Evolutionary conservation across 2,888 invertebrate genomes (phyloP), one percentile per base, ranked within the genome.

Genomic region (Argyresthia goedartella): DNA sequence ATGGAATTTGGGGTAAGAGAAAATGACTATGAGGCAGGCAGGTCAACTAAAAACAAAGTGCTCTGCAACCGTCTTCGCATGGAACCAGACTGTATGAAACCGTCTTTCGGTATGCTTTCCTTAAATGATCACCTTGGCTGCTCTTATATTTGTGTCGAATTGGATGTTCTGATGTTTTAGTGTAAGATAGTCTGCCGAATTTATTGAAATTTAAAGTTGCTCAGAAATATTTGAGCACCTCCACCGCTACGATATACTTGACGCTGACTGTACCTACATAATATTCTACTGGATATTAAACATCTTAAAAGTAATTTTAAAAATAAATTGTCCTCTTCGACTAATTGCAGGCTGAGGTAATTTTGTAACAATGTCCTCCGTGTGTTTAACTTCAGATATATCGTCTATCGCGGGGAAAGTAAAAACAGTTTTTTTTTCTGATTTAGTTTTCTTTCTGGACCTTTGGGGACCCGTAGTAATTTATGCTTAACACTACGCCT

Each of bases 301-400:
- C 52, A 45, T 50, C 50, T 55, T 53, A 55, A 54, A 55, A 41
- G 49, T 49, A 49, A 55, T 55, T 52, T 53, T 55, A 52, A 55
- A 55, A 55, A 44, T 54, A 33, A 54, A 42, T 42, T 52, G 54
- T 39, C 54, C 52, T 54, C 54, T 54, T 54, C 54, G 49, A 42
- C 54, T 50, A 54, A 52, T 54, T 51, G 45, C 45, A 53, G 51
- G 55, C 36, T 53, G 47, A 52, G 53, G 15, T 51, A 53, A 52
- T 54, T 25, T 54, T 46, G 49, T 52, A 35, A 52, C 48, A 49
- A 54, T 47, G 48, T 54, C 54, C 35, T 54, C 54, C 10, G 42
- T 52, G 50, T 54, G 50, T 50, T 52, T 52, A 13, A 54, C 50
- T 50, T 52, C 50, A 14, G 54, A 54, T 33, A 54, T 54, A 46